Base-by-base conservation (phyloP, 1,140 invertebrate genomes). In the Lepidurus arcticus region DNA sequence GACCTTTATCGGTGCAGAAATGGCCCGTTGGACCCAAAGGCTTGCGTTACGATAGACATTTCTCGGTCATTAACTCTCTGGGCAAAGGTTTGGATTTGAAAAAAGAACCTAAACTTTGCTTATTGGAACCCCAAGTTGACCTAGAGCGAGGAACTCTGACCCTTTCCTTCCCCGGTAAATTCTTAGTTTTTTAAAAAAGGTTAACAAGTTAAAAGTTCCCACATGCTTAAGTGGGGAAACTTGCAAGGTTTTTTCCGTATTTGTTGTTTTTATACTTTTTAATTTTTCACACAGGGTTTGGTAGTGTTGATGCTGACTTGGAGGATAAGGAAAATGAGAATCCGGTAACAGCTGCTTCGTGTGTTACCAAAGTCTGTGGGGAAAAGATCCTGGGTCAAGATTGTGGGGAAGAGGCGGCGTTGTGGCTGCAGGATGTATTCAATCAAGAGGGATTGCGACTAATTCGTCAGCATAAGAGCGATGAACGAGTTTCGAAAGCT, bases 51-150 rank as follows among this genome's bases (percentile, higher is more conserved):
- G 97, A 98, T 85, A 88, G 96, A 81, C 88, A 93, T 82, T 98
- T 95, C 95, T 94, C 97, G 92, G 91, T 98, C 78, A 87, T 96
- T 1, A 92, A 90, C 81, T 85, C 87, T 16, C 87, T 89, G 82
- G 95, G 95, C 34, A 88, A 92, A 73, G 92, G 91, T 78, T 83
- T 98, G 16, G 97, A 94, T 43, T 95, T 98, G 85, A 98, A 98
- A 84, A 89, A 92, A 76, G 90, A 92, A 82, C 88, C 91, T 0
- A 89, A 88, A 80, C 87, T 98, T 82, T 96, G 94, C 78, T 80
- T 81, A 42, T 89, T 98, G n/a, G 87, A 85, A 81, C 95, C 96
- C 4, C 83, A 84, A 10, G 88, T 96, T 79, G 87, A 93, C 86
- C 83, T 91, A 43, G 82, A 89, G 73, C 84, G 84, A 5, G 86